These are phyloP conservation scores for Athene cunicularia DNA, from an alignment of 2,113 vertebrate species.

Conservation along the genomic window DNA sequence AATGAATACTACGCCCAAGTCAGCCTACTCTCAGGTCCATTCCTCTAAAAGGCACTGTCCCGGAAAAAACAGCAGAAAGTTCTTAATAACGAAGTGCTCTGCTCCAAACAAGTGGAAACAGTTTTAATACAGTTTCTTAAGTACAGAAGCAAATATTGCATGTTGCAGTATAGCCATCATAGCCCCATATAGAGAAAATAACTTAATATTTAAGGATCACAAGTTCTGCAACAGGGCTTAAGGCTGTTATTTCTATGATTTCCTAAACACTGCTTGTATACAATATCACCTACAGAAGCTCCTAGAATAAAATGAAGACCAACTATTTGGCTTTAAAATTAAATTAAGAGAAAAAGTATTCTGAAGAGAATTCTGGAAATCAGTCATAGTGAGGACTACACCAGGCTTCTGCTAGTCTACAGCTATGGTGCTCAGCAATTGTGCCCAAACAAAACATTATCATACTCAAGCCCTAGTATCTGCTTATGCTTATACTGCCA, in stretches of 20 bases:
- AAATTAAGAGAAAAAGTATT: neutral
- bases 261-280: constrained; percentile 22
- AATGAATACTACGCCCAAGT: neutral
- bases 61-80: neutral
- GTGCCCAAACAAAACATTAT: neutral
- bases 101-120: neutral
- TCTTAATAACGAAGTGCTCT: neutral
- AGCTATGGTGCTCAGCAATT: neutral
- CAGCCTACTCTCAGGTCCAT: neutral
- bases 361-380: neutral
- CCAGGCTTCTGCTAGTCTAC: neutral
- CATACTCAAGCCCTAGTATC: neutral
- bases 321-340: neutral
- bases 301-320: neutral
- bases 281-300: neutral
- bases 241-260: constrained; percentile 6
- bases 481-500: neutral
- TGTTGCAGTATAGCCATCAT: neutral
- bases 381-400: neutral
- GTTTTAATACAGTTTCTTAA: neutral
- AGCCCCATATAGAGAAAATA: neutral
- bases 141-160: neutral
- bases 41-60: neutral
- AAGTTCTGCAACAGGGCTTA: constrained; percentile 1
- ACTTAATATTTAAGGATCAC: neutral